These are phyloP conservation scores for Samia ricini DNA, from an alignment of 1,140 invertebrate species.

Conservation along the genomic window DNA sequence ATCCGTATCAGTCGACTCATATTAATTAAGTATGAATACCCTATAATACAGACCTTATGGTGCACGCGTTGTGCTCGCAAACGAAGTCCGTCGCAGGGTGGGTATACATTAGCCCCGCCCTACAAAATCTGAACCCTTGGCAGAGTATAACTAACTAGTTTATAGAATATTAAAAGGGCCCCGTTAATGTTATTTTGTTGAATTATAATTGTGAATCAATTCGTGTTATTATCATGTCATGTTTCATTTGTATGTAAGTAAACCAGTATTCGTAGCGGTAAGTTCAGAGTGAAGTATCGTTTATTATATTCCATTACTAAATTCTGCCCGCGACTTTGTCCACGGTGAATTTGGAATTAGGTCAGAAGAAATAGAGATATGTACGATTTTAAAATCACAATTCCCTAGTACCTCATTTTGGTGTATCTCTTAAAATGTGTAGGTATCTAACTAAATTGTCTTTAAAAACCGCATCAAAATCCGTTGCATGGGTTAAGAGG, in stretches of 20 bases:
- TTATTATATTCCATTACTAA: background rate
- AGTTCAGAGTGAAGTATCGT: background rate
- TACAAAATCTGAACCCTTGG: conserved; percentile 26
- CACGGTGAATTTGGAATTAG: too few relatives aligned
- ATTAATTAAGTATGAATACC: conserved; percentile 75
- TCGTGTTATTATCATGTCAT: conserved; percentile 71
- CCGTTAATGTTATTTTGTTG: conserved; percentile 48
- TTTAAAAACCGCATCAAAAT: too few relatives aligned
- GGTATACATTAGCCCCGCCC: conserved; percentile 52
- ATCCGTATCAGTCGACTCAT: conserved; percentile 23
- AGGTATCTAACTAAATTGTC: too few relatives aligned
- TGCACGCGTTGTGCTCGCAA: conserved; percentile 55
- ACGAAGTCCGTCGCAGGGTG: conserved; percentile 43
- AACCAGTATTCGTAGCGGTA: background rate
- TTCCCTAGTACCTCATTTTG: too few relatives aligned
- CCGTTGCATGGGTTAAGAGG: too few relatives aligned
- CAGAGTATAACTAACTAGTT: conserved; percentile 47
- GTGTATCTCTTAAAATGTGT: too few relatives aligned
- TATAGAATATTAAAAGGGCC: conserved; percentile 65
- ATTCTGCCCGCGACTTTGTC: too few relatives aligned
- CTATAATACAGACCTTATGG: conserved; percentile 67
- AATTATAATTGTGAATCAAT: conserved; percentile 66
- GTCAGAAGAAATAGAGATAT: too few relatives aligned
- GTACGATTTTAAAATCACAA: too few relatives aligned
- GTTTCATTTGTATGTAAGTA: background rate